Evolutionary conservation across 2,113 vertebrate genomes (phyloP).

Genomic region (Conger conger): DNA sequence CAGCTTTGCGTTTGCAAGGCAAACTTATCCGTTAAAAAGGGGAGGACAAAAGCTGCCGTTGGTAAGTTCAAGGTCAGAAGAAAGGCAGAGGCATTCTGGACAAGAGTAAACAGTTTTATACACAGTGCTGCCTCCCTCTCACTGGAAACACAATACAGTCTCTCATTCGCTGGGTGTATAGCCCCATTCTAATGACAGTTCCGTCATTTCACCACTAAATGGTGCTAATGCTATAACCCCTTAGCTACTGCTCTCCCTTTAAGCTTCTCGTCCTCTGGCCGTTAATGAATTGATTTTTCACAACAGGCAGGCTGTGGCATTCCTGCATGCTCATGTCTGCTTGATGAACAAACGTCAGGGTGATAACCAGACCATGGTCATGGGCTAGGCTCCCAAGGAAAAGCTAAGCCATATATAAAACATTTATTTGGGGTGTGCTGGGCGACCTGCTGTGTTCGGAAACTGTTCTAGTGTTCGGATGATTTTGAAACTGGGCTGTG

Average conservation of each 20-base stretch:
- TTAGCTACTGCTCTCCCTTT: background rate
- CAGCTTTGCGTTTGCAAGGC: background rate
- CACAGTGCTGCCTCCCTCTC: too few species aligned
- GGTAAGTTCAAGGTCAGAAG: too few species aligned
- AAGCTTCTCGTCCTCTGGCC: background rate
- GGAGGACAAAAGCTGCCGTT: background rate
- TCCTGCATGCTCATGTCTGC: background rate
- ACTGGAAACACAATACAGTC: background rate
- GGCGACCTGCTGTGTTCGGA: too few species aligned
- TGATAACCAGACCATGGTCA: background rate
- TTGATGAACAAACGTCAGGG: too few species aligned
- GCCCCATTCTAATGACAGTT: background rate
- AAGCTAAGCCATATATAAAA: background rate
- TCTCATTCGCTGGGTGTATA: background rate
- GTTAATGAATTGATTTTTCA: background rate
- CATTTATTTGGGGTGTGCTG: too few species aligned
- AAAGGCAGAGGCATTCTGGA: background rate
- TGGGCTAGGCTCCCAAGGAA: background rate
- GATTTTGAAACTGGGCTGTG: too few species aligned
- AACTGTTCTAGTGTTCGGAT: too few species aligned
- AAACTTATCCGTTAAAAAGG: background rate
- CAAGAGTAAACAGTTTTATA: background rate
- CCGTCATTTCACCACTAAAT: background rate
- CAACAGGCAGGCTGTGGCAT: background rate
- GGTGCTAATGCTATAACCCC: background rate